A percentile compares a stretch with the other conserved stretches of the same genome.
Evolutionary conservation across 2,113 vertebrate genomes (phyloP).

Genomic region (Rafetus swinhoei): DNA sequence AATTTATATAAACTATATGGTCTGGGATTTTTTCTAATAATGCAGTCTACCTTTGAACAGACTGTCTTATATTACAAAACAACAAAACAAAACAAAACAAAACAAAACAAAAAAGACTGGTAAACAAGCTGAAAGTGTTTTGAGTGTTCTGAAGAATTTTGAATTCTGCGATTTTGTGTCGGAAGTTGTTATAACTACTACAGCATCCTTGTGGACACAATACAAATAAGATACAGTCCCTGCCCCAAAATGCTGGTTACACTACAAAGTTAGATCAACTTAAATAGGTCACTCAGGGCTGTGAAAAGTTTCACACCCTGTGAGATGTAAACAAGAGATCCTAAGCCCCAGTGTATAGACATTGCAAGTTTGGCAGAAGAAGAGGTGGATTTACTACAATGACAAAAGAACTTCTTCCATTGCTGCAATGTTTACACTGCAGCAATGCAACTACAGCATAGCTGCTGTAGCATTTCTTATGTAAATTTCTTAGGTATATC

Average conservation of each 20-base stretch:
- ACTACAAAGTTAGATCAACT: not conserved
- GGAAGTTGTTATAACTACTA: not conserved
- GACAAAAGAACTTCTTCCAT: not conserved
- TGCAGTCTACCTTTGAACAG: not conserved
- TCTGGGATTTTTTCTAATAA: not conserved
- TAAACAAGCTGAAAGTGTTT: not conserved
- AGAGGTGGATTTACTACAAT: not conserved
- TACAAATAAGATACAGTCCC: not conserved
- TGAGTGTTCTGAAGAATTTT: not conserved
- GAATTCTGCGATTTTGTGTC: not conserved
- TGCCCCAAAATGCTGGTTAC: not conserved
- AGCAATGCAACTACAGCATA: no score
- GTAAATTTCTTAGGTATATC: not conserved
- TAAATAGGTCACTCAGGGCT: not conserved
- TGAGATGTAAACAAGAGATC: no score
- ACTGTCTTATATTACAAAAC: not conserved
- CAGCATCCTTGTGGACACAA: not conserved
- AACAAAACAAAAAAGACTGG: not conserved
- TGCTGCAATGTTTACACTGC: no score
- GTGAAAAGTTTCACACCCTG: no score
- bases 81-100: no score
- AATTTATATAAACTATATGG: not conserved
- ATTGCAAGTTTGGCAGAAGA: no score
- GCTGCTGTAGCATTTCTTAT: no score
- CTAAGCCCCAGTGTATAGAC: no score